phyloP scores from a whole-genome alignment of 2,888 invertebrate species.

The Nomada ruficornis region DNA sequence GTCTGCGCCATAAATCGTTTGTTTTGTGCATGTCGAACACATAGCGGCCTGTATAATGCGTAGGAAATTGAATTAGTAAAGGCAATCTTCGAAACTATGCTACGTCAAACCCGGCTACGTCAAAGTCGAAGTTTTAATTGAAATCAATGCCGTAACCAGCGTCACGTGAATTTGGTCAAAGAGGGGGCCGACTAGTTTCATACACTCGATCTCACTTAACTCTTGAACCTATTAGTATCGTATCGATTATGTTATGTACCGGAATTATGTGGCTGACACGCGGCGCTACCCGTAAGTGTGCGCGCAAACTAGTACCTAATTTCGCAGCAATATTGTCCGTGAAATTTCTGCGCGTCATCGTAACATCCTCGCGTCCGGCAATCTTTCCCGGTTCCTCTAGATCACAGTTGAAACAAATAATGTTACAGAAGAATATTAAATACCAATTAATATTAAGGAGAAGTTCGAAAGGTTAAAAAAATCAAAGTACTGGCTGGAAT shows the following conservation, averaged over 20 bases:
- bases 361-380: constrained; percentile 3
- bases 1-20: neutral
- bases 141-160: constrained; percentile 66
- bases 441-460: too few species aligned
- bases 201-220: constrained; percentile 65
- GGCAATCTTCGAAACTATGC: constrained; percentile 64
- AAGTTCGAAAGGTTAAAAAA: too few species aligned
- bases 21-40: constrained; percentile 1
- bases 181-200: constrained; percentile 60
- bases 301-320: constrained; percentile 48
- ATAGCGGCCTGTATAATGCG: constrained; percentile 31
- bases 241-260: constrained; percentile 63
- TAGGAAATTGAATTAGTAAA: constrained; percentile 57
- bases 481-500: too few species aligned
- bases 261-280: constrained; percentile 56
- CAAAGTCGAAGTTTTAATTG: constrained; percentile 72
- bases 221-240: constrained; percentile 66
- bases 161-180: constrained; percentile 70
- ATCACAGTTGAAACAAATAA: neutral
- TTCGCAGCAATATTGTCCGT: constrained; percentile 34
- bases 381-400: neutral
- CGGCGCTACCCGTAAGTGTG: constrained; percentile 40
- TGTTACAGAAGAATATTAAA: neutral
- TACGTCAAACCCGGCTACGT: constrained; percentile 38
- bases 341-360: constrained; percentile 15